These are phyloP conservation scores for Erebia ligea DNA, from an alignment of 2,888 invertebrate species.

Conservation along the genomic window DNA sequence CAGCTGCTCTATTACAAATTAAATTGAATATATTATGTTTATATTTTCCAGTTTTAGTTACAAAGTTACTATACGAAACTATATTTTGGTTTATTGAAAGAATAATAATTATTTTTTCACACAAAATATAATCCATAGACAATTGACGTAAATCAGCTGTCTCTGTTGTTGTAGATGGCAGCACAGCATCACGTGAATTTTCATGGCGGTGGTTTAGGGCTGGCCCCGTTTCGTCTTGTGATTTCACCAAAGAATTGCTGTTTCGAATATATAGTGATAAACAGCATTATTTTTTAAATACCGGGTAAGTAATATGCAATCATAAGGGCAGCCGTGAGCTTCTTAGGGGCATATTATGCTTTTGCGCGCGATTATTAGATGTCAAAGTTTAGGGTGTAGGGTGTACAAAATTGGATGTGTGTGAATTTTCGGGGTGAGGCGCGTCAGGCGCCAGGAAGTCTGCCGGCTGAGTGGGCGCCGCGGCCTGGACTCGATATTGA, in stretches of 20 bases:
- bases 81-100: too few relatives aligned
- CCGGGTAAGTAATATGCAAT: constrained; percentile 69
- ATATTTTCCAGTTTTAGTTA: too few relatives aligned
- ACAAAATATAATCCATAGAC: constrained; percentile 63
- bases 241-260: constrained; percentile 81
- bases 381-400: constrained; percentile 68
- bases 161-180: constrained; percentile 81
- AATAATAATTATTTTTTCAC: too few relatives aligned
- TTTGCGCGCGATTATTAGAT: constrained; percentile 74
- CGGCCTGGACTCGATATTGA: constrained; percentile 64
- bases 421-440: constrained; percentile 59
- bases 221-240: constrained; percentile 83
- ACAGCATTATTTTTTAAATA: constrained; percentile 77
- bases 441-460: constrained; percentile 73
- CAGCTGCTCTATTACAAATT: too few relatives aligned
- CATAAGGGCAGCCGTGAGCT: constrained; percentile 44
- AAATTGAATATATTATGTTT: too few relatives aligned
- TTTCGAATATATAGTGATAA: constrained; percentile 73
- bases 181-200: constrained; percentile 86
- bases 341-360: constrained; percentile 45
- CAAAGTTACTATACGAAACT: too few relatives aligned
- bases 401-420: constrained; percentile 63
- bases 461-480: constrained; percentile 65
- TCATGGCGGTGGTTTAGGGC: constrained; percentile 83
- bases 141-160: constrained; percentile 84